Conservation (phyloP, 2,797 vertebrate species). For the Myripristis murdjan region DNA sequence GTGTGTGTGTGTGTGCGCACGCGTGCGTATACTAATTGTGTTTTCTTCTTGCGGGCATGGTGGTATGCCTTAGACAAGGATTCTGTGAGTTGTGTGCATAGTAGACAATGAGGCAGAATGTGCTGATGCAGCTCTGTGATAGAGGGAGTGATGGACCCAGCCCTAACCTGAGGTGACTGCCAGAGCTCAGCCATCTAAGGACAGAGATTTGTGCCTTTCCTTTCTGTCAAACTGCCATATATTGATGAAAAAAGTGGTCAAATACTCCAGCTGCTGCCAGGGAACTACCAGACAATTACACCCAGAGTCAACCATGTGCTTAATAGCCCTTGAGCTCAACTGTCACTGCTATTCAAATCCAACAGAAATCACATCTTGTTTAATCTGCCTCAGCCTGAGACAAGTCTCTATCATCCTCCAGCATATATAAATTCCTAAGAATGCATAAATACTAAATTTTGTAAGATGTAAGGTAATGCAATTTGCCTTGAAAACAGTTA, state of each 20-base stretch:
- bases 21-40: no score
- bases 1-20: no score
- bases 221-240: conserved; percentile 48
- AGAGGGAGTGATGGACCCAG: conserved; percentile 49
- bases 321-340: conserved; percentile 13
- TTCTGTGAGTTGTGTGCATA: conserved; percentile 29
- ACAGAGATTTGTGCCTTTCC: conserved; percentile 38
- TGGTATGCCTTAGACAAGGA: conserved; percentile 17
- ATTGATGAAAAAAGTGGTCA: conserved; percentile 18
- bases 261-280: conserved; percentile 26
- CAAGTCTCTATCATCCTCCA: neutral
- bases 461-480: no score
- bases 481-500: neutral
- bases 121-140: conserved; percentile 68
- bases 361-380: neutral
- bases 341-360: neutral
- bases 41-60: conserved; percentile 27
- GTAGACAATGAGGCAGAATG: conserved; percentile 68
- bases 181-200: conserved; percentile 27
- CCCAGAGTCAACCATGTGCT: neutral
- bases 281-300: conserved; percentile 5
- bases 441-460: no score
- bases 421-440: neutral
- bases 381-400: neutral
- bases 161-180: conserved; percentile 60